Conservation (phyloP, 1,140 invertebrate species). For the Tetranychus urticae region DNA sequence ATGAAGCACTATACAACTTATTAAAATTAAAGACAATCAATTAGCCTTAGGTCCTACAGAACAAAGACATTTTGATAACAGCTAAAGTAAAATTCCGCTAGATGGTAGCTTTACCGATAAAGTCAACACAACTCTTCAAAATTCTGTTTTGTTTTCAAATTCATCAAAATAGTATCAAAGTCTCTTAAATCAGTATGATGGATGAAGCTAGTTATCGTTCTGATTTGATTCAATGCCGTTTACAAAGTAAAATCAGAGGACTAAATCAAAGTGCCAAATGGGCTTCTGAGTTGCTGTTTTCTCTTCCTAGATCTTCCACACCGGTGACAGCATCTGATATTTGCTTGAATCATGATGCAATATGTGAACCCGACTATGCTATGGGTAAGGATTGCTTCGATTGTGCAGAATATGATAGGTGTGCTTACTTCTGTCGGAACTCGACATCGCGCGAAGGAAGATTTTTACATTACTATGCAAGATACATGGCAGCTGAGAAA, state of each 20-base stretch:
- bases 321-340: not conserved
- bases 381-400: slow-evolving; percentile 76
- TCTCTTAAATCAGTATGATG: no score
- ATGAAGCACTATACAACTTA: no score
- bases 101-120: no score
- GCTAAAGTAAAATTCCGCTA: no score
- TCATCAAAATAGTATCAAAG: no score
- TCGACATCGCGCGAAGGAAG: slow-evolving; percentile 35
- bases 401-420: slow-evolving; percentile 69
- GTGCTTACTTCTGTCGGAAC: slow-evolving; percentile 52
- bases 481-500: slow-evolving; percentile 34
- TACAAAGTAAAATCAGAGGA: slow-evolving; percentile 12
- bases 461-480: slow-evolving; percentile 60
- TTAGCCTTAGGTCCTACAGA: no score
- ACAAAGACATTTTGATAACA: no score
- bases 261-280: slow-evolving; percentile 11
- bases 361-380: slow-evolving; percentile 28
- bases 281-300: slow-evolving; percentile 10
- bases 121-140: no score
- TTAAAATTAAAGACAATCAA: no score
- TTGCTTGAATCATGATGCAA: not conserved
- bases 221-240: slow-evolving; percentile 15
- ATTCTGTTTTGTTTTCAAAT: no score
- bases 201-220: not conserved
- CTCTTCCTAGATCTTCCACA: not conserved